Evolutionary conservation across 2,113 vertebrate species (phyloP).

Genomic region (Agelaius tricolor): DNA sequence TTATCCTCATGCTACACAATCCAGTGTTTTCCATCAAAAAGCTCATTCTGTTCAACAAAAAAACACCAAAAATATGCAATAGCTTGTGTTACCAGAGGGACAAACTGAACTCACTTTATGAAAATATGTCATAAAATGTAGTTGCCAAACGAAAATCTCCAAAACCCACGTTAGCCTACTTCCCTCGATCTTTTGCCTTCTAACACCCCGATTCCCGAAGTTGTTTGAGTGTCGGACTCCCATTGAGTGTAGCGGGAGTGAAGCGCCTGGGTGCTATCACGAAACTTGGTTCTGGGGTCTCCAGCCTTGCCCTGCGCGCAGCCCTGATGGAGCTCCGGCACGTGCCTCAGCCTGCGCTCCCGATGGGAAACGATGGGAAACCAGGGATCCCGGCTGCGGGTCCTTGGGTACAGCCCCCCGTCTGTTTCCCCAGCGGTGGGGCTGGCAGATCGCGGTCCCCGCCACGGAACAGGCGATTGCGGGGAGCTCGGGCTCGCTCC

Average conservation of each 20-base stretch:
- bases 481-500: accelerated
- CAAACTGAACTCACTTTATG: neutral
- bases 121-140: neutral
- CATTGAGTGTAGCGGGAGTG: neutral
- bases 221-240: neutral
- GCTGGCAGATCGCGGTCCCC: accelerated
- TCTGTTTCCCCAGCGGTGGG: accelerated
- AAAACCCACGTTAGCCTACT: neutral
- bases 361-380: accelerated
- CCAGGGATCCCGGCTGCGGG: accelerated
- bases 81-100: neutral
- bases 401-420: neutral
- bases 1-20: neutral
- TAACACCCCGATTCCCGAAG: neutral
- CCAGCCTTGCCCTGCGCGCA: accelerated
- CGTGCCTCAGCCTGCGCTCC: accelerated
- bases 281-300: neutral
- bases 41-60: neutral
- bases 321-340: neutral
- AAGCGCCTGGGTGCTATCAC: accelerated
- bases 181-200: neutral
- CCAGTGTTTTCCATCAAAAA: neutral
- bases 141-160: neutral
- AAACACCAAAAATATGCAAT: accelerated
- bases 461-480: accelerated